Base-by-base conservation (phyloP, 2,797 vertebrate genomes). In the Linurgus olivaceus region DNA sequence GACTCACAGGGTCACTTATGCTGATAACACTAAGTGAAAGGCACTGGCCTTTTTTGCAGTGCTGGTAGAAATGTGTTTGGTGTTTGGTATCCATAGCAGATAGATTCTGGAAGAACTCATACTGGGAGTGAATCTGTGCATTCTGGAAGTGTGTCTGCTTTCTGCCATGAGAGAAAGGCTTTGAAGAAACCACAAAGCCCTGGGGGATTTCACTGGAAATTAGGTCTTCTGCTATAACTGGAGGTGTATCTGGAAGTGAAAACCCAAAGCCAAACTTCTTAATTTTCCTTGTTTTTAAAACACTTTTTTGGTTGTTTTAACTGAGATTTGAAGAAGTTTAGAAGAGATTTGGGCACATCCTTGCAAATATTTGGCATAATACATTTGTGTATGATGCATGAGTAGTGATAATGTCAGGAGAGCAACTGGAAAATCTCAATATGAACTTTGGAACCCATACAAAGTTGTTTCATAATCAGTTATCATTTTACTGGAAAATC, bases 41-140 rank as follows among this genome's bases (percentile, higher is more conserved):
- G 54, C 52, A 44, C 40, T 74, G 84, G 20, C 37, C 58, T 87
- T 87, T 92, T 86, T 91, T 85, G 74, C 66, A 57, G 15, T 14
- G 29, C 50, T 87, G 67, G 54, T 75, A 42, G 25, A 68, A 51
- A 68, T 73, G 25, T 86, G 47, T 90, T 93, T 92, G 48, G 40
- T 90, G 83, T 93, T 96, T 93, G 72, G 88, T 96, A 90, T 83
- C 85, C 85, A 90, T 57, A 67, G 63, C 90, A 95, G 45, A 73
- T 23, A 63, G 24, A 42, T 83, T 70, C 45, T 86, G 90, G 63
- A 74, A 83, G 57, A 77, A 50, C 35, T 86, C 18, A 8, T 37
- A 65, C 57, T 47, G 23, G 17, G 35, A 86, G 52, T 45, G 55
- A 74, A 71, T 35, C 33, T 72, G 7, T 54, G 31, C 26, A 45